phyloP scores from a whole-genome alignment of 1,140 invertebrate genomes.

The Calephelis nemesis region DNA sequence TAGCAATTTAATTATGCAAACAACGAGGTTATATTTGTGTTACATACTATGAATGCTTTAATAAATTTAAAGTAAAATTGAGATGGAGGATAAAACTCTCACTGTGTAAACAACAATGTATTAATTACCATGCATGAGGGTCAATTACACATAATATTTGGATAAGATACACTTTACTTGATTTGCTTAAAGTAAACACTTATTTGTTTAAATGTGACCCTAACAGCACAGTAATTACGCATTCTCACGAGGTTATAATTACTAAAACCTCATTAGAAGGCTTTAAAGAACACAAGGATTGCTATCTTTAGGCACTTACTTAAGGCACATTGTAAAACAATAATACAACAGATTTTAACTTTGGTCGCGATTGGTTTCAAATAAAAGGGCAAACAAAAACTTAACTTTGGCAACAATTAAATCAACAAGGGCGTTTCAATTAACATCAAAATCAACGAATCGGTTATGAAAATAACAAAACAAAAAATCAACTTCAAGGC shows the following conservation, averaged over 20 bases:
- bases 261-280: background rate
- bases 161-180: background rate
- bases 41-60: conserved; percentile 19
- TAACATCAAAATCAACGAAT: conserved; percentile 25
- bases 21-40: conserved; percentile 17
- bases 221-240: background rate
- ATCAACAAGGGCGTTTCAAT: conserved; percentile 25
- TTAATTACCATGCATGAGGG: conserved; percentile 29
- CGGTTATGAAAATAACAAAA: conserved; percentile 28
- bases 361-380: conserved; percentile 10
- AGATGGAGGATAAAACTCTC: conserved; percentile 49
- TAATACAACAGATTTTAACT: background rate
- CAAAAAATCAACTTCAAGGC: conserved; percentile 31
- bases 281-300: conserved; percentile 6
- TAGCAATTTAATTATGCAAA: conserved; percentile 26
- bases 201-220: background rate
- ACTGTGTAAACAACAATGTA: conserved; percentile 32
- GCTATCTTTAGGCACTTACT: conserved; percentile 4
- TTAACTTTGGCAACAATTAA: conserved; percentile 21
- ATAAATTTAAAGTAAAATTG: conserved; percentile 8
- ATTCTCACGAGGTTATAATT: background rate
- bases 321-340: conserved; percentile 14
- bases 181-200: background rate
- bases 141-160: background rate
- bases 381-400: conserved; percentile 26